Evolutionary conservation across 2,797 vertebrate species (phyloP), one percentile per base, ranked within the genome.

Genomic region (Enteromius unitaeniatus): DNA sequence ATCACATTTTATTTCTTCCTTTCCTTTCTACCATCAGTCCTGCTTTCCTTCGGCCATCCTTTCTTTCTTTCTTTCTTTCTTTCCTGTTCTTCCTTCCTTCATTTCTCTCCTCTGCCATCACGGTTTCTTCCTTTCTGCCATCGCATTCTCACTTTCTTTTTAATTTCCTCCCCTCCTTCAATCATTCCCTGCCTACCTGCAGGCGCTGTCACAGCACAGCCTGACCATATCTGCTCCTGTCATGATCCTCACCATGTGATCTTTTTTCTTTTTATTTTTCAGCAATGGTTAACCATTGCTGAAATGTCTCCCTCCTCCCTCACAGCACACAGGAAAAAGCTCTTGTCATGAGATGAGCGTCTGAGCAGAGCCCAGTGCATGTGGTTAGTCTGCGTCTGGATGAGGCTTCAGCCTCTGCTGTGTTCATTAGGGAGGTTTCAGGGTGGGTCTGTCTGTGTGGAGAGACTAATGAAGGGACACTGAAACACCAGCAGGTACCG

Each of bases 401-500:
- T 69, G 49, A 58, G 51, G 74, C 79, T 64, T 62, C 76, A 87
- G 85, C 86, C 82, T 67, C 17, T 69, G 76, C 69, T 51, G 40
- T 73, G 75, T 78, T 88, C 86, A 88, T 91, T 89, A 86, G 81
- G 81, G 45, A 74, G 7, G 51, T 84, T 83, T 64, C 87, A 42
- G 73, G 73, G 78, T 42, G 64, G 62, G 62, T 81, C 84, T 84
- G 82, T 81, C 79, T 86, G 86, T 85, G 85, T 87, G 69, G 75
- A 28, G 75, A 78, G 83, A 47, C 78, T 87, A 91, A 91, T 91
- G 86, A 92, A 85, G 72, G 49, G 86, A 86, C 64, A 47, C 83
- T 84, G 51, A 81, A 89, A 65, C 83, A 72, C 78, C 89, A 84
- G 85, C 89, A 91, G 85, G 89, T 70, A 15, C 88, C 84, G 87